Conservation (phyloP, 1,140 invertebrate genomes). For the Anoplolepis gracilipes region DNA sequence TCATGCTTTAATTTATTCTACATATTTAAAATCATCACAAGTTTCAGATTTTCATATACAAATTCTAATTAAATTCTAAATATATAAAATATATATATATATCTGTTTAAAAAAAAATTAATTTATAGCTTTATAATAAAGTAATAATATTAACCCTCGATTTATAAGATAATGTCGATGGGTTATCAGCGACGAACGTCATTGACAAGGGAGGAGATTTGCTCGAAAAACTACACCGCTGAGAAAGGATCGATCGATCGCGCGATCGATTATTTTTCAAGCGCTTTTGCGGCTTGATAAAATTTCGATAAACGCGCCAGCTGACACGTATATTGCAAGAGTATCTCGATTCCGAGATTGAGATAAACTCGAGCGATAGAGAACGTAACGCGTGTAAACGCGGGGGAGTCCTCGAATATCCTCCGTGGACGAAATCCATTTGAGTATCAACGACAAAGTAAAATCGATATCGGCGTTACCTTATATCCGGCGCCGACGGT, state of each 20-base stretch:
- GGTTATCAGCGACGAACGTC: neutral
- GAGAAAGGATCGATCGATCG: constrained; percentile 32
- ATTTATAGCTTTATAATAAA: neutral
- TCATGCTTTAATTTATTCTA: neutral
- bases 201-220: constrained; percentile 8
- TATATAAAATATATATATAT: neutral
- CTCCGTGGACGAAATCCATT: constrained; percentile 59
- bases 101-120: neutral
- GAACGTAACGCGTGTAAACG: neutral
- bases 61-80: neutral
- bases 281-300: constrained; percentile 35
- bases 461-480: constrained; percentile 68
- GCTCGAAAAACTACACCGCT: constrained; percentile 2
- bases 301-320: constrained; percentile 38
- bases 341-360: constrained; percentile 31
- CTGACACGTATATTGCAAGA: constrained; percentile 32
- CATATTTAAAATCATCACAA: too few species aligned
- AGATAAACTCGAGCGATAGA: constrained; percentile 17
- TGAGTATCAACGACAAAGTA: constrained; percentile 46
- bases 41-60: too few species aligned
- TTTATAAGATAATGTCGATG: neutral
- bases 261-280: constrained; percentile 14
- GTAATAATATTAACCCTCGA: neutral
- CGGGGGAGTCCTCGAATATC: constrained; percentile 31
- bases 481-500: constrained; percentile 32